These are phyloP conservation scores for Anniella stebbinsi DNA, from an alignment of 2,797 vertebrate genomes.

Conservation along the genomic window DNA sequence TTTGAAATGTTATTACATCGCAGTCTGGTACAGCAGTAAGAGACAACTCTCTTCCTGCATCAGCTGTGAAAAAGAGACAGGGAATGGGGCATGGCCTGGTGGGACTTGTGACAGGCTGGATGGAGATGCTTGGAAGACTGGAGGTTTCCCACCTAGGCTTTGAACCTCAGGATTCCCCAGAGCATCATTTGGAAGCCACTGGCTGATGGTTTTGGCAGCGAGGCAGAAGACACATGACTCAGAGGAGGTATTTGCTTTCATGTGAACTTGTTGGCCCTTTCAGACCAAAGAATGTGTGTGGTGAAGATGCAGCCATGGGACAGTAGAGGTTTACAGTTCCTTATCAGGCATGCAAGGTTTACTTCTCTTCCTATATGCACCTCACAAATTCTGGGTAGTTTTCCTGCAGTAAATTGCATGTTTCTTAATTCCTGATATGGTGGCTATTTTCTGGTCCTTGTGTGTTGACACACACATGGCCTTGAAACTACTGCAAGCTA, in stretches of 20 bases:
- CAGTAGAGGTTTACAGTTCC: background rate
- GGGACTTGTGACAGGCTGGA: background rate
- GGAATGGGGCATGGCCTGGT: background rate
- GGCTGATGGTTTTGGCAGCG: background rate
- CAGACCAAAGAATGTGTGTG: background rate
- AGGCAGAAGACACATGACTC: background rate
- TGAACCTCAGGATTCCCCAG: too few relatives aligned
- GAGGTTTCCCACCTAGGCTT: too few relatives aligned
- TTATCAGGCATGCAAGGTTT: background rate
- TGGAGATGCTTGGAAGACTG: background rate
- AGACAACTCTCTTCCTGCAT: background rate
- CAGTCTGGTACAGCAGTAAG: background rate
- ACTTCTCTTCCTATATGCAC: background rate
- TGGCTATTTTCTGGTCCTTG: background rate
- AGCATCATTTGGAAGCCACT: background rate
- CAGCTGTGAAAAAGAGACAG: background rate
- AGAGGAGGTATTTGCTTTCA: background rate
- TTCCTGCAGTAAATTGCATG: background rate
- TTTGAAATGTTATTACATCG: background rate
- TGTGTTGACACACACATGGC: too few relatives aligned
- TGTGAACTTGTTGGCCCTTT: background rate
- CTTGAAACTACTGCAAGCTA: too few relatives aligned
- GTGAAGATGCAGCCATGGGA: background rate
- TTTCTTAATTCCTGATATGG: background rate
- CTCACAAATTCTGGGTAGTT: background rate